Base-by-base conservation (phyloP, 2,113 vertebrate genomes). In the Colistium nudipinnis region DNA sequence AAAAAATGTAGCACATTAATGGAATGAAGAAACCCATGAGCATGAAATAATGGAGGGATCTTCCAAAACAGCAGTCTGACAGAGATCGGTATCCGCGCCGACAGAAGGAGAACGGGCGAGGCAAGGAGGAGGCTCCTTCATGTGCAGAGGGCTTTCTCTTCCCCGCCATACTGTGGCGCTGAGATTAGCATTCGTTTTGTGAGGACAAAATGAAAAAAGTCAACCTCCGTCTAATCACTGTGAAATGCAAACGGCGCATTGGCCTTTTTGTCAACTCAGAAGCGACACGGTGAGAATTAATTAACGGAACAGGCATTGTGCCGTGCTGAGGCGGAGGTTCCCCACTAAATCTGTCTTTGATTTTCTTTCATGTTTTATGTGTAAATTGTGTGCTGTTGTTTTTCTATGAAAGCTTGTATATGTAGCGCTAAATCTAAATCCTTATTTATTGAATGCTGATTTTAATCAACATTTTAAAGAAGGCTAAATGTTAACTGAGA, bases 61-160 rank as follows among this genome's bases (percentile, higher is more conserved):
- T 61, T 81, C 65, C 28, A 56, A 70, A 78, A 78, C 49, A 78
- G 63, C 61, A 62, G 78, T 44, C 61, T 54, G 59, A 80, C 66
- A 65, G 52, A 82, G 82, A 89, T 86, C 41, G 62, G 62, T 82
- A 78, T 90, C 74, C 70, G 66, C 48, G 14, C 11, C 12, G 39
- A 53, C 57, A 56, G 57, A 66, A 31, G 48, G 49, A 57, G 57
- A 71, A 25, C 20, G 30, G n/a, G 25, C 12, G 70, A 63, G 11
- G 54, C 35, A 44, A 55, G 2, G 51, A 64, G 25, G 44, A 62
- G 33, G 45, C 61, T 73, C 20, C 73, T 65, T 70, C 61, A 82
- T 84, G 71, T 62, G 62, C 16, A 7, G 1, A 31, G 30, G 28
- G 55, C 56, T 62, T 70, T 70, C 70, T 55, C 63, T 44, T 64